phyloP scores from a whole-genome alignment of 2,113 vertebrate species.

The Psittacula cyanocephala region DNA sequence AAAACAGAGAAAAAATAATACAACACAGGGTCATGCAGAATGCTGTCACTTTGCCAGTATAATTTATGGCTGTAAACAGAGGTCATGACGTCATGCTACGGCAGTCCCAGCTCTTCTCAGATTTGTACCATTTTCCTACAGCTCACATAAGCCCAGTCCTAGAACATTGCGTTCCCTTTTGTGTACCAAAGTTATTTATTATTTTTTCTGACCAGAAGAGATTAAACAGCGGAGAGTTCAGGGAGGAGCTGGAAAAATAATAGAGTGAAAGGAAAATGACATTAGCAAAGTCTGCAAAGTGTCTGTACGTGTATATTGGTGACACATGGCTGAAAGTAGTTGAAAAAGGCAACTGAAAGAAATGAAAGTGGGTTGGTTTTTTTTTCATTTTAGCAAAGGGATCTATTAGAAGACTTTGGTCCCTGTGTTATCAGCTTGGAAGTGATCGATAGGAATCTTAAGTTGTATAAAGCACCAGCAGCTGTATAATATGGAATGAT shows the following conservation, averaged over 20 bases:
- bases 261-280: background rate
- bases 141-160: background rate
- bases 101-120: background rate
- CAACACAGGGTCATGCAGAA: background rate
- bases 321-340: background rate
- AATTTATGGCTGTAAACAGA: background rate
- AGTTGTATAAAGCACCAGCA: background rate
- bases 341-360: background rate
- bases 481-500: background rate
- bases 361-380: background rate
- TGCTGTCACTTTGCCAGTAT: background rate
- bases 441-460: fast-evolving
- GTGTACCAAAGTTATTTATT: background rate
- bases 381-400: background rate
- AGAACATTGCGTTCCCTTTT: background rate
- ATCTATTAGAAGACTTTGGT: background rate
- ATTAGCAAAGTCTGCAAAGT: background rate
- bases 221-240: background rate
- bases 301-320: fast-evolving
- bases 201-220: background rate
- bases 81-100: fast-evolving
- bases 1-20: background rate
- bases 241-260: background rate
- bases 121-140: background rate
- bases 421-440: background rate